Evolutionary conservation across 2,888 invertebrate species (phyloP).

Genomic region (Leucophenga montana): DNA sequence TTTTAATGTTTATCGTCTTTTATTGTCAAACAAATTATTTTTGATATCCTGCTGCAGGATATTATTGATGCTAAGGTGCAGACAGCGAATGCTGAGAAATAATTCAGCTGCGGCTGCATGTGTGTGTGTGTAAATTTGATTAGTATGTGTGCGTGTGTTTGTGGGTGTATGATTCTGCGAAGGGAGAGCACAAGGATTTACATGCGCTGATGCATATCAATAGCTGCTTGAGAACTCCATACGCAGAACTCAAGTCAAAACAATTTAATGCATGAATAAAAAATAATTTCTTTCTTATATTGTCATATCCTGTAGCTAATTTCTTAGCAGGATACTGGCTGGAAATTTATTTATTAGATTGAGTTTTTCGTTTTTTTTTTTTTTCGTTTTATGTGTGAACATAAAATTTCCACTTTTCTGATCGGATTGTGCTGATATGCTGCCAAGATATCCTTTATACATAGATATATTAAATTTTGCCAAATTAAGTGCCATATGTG

Average conservation of each 20-base stretch:
- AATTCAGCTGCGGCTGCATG: slow-evolving; percentile 66
- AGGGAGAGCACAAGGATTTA: slow-evolving; percentile 26
- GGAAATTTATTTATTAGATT: slow-evolving; percentile 11
- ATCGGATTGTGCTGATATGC: slow-evolving; percentile 40
- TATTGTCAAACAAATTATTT: slow-evolving; percentile 73
- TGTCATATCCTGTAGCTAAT: slow-evolving; percentile 12
- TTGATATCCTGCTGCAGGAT: slow-evolving; percentile 69
- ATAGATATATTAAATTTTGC: no score
- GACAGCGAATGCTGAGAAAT: slow-evolving; percentile 55
- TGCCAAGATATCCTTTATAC: slow-evolving; percentile 32
- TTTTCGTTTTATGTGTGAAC: slow-evolving; percentile 39
- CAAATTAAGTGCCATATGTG: background rate
- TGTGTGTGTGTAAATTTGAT: slow-evolving; percentile 62
- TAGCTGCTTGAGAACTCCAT: no score
- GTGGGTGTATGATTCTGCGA: slow-evolving; percentile 20
- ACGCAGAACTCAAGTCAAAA: slow-evolving; percentile 62
- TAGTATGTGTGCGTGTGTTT: slow-evolving; percentile 56
- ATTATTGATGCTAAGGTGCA: slow-evolving; percentile 56
- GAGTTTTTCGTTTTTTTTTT: background rate
- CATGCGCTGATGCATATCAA: slow-evolving; percentile 32
- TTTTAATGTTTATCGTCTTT: slow-evolving; percentile 73
- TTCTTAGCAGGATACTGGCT: slow-evolving; percentile 14
- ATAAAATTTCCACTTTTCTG: slow-evolving; percentile 33
- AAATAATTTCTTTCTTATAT: slow-evolving; percentile 60
- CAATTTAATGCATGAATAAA: slow-evolving; percentile 73